Percentiles rank a stretch among this genome's conserved stretches.
phyloP scores from a whole-genome alignment of 2,113 vertebrate genomes.

The Cacatua alba region DNA sequence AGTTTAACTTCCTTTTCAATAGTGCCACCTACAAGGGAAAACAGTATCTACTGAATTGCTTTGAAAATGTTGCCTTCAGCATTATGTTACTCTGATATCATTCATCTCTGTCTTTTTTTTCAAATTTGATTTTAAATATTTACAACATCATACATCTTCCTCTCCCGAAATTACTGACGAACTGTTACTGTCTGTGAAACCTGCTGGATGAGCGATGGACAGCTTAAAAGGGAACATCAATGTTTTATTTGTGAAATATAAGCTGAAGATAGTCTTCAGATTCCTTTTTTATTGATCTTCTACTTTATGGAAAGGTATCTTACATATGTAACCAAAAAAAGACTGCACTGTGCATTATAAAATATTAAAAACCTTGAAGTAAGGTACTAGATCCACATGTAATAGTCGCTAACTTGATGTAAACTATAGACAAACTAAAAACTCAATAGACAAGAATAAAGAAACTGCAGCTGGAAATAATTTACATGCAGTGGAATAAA shows the following conservation, averaged over 20 bases:
- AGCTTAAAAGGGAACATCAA: constrained; percentile 96
- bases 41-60: constrained; percentile 40
- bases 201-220: constrained; percentile 93
- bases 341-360: neutral
- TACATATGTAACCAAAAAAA: constrained; percentile 60
- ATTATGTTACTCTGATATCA: constrained; percentile 75
- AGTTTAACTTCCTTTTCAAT: constrained; percentile 47
- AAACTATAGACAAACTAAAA: neutral
- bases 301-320: constrained; percentile 34
- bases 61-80: constrained; percentile 78
- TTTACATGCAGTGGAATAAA: neutral
- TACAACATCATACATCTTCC: constrained; percentile 97
- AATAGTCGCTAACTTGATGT: constrained; percentile 16
- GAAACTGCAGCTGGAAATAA: neutral
- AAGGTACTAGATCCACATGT: neutral
- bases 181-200: constrained; percentile 96
- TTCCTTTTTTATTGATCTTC: constrained; percentile 71
- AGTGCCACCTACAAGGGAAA: constrained; percentile 66
- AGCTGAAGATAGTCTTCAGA: constrained; percentile 83
- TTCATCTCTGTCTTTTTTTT: constrained; percentile 99
- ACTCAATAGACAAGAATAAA: neutral
- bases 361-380: constrained; percentile 59
- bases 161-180: constrained; percentile 96
- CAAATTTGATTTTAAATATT: constrained; percentile 99
- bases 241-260: constrained; percentile 99